Evolutionary conservation across 2,888 invertebrate species (phyloP).

Genomic region (Cephonodes hylas): DNA sequence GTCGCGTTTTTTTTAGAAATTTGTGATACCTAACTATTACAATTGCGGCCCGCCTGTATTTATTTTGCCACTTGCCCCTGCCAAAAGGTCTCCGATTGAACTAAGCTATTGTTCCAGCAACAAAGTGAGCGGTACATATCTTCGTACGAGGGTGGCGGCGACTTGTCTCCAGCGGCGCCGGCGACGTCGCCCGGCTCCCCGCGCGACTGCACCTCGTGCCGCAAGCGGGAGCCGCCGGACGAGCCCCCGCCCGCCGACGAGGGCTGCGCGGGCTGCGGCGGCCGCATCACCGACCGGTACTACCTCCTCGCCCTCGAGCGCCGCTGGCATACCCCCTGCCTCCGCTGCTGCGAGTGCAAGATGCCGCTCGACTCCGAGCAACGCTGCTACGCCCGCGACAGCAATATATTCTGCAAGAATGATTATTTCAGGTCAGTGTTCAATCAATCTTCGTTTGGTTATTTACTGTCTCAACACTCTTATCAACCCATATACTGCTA

Average conservation of each 20-base stretch:
- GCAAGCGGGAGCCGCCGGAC: conserved; percentile 80
- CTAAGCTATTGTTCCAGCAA: conserved; percentile 75
- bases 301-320: conserved; percentile 95
- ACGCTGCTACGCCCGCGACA: conserved; percentile 95
- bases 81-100: too few relatives aligned
- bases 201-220: conserved; percentile 81
- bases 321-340: conserved; percentile 95
- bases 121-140: conserved; percentile 86
- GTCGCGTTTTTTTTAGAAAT: too few relatives aligned
- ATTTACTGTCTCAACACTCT: too few relatives aligned
- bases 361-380: conserved; percentile 94
- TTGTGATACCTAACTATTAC: too few relatives aligned
- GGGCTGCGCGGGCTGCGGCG: conserved; percentile 94
- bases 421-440: conserved; percentile 95
- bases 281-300: conserved; percentile 92
- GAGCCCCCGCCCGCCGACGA: conserved; percentile 74
- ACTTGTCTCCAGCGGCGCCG: conserved; percentile 87
- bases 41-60: too few relatives aligned
- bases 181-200: conserved; percentile 83
- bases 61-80: too few relatives aligned
- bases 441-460: not conserved
- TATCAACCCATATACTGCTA: too few relatives aligned
- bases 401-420: conserved; percentile 97
- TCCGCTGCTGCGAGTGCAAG: conserved; percentile 95
- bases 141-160: conserved; percentile 87